phyloP scores from a whole-genome alignment of 2,797 vertebrate genomes.

The Neoniphon sammara region DNA sequence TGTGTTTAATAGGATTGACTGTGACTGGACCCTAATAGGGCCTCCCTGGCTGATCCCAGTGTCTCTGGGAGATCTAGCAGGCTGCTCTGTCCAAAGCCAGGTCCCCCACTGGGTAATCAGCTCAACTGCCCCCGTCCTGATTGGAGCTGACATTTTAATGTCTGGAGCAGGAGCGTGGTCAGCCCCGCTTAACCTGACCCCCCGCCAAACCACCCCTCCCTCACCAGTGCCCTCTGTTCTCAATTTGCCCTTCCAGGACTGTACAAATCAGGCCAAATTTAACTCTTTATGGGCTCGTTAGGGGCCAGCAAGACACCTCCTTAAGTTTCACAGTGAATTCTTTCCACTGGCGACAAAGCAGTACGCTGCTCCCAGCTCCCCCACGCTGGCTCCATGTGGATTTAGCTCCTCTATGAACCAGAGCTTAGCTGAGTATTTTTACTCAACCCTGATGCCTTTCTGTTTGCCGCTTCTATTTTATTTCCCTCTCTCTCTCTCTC shows the following conservation, averaged over 20 bases:
- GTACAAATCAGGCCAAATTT: conserved; percentile 88
- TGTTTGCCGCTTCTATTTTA: conserved; percentile 45
- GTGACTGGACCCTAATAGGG: conserved; percentile 86
- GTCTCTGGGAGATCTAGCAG: conserved; percentile 82
- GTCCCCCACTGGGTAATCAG: conserved; percentile 84
- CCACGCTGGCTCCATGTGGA: conserved; percentile 59
- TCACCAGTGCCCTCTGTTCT: conserved; percentile 77
- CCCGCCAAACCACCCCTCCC: conserved; percentile 62
- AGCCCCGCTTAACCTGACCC: conserved; percentile 86
- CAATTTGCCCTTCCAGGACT: conserved; percentile 85
- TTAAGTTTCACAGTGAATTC: conserved; percentile 79
- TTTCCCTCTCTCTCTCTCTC: conserved; percentile 31
- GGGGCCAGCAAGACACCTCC: conserved; percentile 67
- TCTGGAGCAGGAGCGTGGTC: conserved; percentile 86
- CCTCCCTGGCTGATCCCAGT: conserved; percentile 77
- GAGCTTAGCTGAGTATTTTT: conserved; percentile 66
- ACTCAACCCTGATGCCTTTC: conserved; percentile 55
- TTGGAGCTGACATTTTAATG: conserved; percentile 90
- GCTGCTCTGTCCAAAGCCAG: conserved; percentile 79
- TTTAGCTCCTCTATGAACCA: conserved; percentile 66
- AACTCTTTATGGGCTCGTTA: conserved; percentile 89
- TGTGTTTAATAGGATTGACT: conserved; percentile 88
- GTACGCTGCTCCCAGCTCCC: conserved; percentile 36
- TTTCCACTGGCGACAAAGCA: conserved; percentile 63
- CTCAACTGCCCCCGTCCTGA: conserved; percentile 85